Base-by-base conservation (phyloP, 2,797 vertebrate genomes). In the Hoplostethus atlanticus region DNA sequence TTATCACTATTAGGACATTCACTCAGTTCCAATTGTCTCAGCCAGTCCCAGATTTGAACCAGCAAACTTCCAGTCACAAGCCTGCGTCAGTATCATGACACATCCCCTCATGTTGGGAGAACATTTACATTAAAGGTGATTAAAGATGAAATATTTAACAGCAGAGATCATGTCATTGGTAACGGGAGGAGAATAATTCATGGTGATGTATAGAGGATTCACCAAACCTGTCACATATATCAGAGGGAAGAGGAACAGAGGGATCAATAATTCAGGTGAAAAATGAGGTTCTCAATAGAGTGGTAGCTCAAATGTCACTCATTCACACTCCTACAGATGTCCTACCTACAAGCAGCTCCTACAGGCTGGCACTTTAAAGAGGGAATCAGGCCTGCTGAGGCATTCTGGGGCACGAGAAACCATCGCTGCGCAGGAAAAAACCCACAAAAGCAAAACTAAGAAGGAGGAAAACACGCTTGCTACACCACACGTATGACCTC, bases 301-400 rank as follows among this genome's bases (percentile, higher is more conserved):
- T 12, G 11, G 4, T 13, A 21, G 21, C 21, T 21, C 21, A 21
- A 21, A 21, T 21, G 21, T 21, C 21, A 53, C 21, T 28, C 51
- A 53, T 25, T 28, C 51, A 53, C 4, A 28, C 51, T 25, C 10
- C 51, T 25, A 13, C 12, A 44, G 13, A 44, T 44, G 8, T 10
- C 13, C 36, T 40, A 34, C 11, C 16, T 17, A 17, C 40, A 58
- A 58, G 55, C 36, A 58, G 36, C 12, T 40, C 55, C 51, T 44
- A 28, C 68, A 74, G 15, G 6, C 28, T 36, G 28, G 9, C 13
- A 54, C 28, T 54, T 54, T 54, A 30, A 31, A 64, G 46, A 42
- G 16, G 16, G 55, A 52, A 17, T 71, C 67, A 10, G 11, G 11
- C 53, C 47, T 9, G 34, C 73, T 70, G 71, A 72, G 56, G 21